A percentile compares a stretch with the other conserved stretches of the same genome.
Evolutionary conservation across 1,140 invertebrate genomes (phyloP).

Genomic region (Schlechtendalia chinensis): DNA sequence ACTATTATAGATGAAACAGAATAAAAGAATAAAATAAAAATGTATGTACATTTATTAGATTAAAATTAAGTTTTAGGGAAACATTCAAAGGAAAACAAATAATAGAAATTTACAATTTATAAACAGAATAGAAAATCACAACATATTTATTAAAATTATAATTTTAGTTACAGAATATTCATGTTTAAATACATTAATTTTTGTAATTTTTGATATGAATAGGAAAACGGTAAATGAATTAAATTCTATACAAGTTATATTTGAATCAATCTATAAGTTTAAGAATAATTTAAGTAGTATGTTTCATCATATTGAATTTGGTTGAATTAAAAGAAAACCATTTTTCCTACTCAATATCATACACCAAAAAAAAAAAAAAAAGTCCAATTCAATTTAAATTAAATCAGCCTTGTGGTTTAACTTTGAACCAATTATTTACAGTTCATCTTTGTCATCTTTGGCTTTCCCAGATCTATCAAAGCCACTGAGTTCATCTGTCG

Average conservation of each 20-base stretch:
- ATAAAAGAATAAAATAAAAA: no score
- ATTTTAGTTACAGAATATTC: conserved; percentile 30
- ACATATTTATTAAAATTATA: conserved; percentile 46
- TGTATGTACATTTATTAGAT: no score
- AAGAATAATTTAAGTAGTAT: conserved; percentile 15
- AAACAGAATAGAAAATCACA: conserved; percentile 41
- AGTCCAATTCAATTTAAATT: conserved; percentile 40
- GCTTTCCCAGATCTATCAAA: conserved; percentile 85
- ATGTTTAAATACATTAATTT: conserved; percentile 16
- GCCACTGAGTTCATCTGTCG: conserved; percentile 83
- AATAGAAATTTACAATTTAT: background rate
- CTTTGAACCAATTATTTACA: conserved; percentile 57
- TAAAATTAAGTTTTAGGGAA: no score
- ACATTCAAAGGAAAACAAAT: background rate
- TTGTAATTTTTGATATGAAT: background rate
- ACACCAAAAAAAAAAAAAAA: background rate
- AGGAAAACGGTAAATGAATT: conserved; percentile 26
- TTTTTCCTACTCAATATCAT: background rate
- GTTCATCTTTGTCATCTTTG: conserved; percentile 71
- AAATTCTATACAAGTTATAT: conserved; percentile 17
- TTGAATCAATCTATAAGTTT: background rate
- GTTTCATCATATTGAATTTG: background rate
- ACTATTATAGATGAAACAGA: no score
- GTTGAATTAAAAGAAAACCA: background rate
- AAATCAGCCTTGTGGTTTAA: conserved; percentile 47